Evolutionary conservation across 37 sponge, comb jelly and placozoan genomes (phyloP), one percentile per base, ranked within the genome.

Genomic region (Spongilla lacustris): DNA sequence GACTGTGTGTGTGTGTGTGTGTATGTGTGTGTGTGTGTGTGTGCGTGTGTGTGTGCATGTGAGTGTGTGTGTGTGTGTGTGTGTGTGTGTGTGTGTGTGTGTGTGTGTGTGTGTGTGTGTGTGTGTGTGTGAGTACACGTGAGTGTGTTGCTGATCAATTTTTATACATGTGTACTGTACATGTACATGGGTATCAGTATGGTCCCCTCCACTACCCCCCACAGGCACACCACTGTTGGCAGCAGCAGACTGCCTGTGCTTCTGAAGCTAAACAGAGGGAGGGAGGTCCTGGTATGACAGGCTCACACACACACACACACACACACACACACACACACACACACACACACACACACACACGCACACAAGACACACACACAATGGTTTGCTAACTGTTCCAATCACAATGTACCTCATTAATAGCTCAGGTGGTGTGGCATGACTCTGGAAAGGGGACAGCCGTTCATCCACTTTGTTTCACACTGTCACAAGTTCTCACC

Each of bases 231-330:
- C 35, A 49, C 84, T 22, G 32, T 81, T 77, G 88, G 90, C 26
- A 79, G 41, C 29, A 87, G 85, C 46, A 84, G 34, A n/a, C 91
- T 92, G 24, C 92, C 94, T 30, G 86, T 92, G 26, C 86, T 92
- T 24, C 86, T 95, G n/a, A 95, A 95, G 83, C 87, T 95, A 33
- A 80, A 88, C 80, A 75, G 80, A 67, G 93, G 96, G 22, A 80
- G 93, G 66, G 93, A 93, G 31, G 82, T 96, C 66, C 81, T 93
- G 84, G 95, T 94, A 25, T 75, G 91, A 33, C 41, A 41, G 6
- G 6, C 41, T 9, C 28, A 68, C 32, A 29, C 49, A 38, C 48
- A 50, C 36, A 36, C 24, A 21, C 24, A 70, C 28, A 70, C 28
- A 26, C 26, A 25, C 71, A 25, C 71, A 25, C 71, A 25, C 71